A percentile compares a stretch with the other conserved stretches of the same genome.
Conservation (phyloP, 2,797 vertebrate genomes). For the Clamator glandarius region DNA sequence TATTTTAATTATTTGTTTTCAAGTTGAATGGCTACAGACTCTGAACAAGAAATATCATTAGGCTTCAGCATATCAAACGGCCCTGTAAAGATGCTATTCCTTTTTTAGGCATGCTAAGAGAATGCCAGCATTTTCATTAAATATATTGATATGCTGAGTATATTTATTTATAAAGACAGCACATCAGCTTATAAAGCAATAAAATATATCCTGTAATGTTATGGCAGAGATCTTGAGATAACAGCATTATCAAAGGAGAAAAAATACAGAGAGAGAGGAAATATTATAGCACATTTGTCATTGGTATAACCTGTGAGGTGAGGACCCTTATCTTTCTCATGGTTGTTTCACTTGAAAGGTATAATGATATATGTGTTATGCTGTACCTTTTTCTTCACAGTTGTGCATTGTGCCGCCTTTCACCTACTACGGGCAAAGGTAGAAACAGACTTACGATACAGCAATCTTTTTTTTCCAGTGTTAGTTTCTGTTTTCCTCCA, state of each 20-base stretch:
- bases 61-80: background rate
- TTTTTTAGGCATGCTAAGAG: background rate
- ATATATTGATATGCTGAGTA: background rate
- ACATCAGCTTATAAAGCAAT: background rate
- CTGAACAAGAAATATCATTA: constrained; percentile 51
- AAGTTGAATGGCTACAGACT: constrained; percentile 51
- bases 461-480: background rate
- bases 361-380: constrained; percentile 46
- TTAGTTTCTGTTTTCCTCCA: background rate
- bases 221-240: constrained; percentile 23
- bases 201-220: background rate
- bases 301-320: constrained; percentile 51
- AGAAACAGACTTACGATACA: constrained; percentile 16
- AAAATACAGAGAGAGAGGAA: background rate
- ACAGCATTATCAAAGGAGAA: constrained; percentile 7
- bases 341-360: constrained; percentile 46
- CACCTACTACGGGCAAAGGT: background rate
- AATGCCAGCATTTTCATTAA: constrained; percentile 27
- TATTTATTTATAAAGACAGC: constrained; percentile 45
- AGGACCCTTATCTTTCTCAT: constrained; percentile 33
- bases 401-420: constrained; percentile 17
- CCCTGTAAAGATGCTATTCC: constrained; percentile 15
- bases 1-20: constrained; percentile 81
- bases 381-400: constrained; percentile 19
- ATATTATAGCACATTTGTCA: constrained; percentile 49